phyloP scores from a whole-genome alignment of 92 coral and sea anemone species.

The Epizoanthus ramosus region DNA sequence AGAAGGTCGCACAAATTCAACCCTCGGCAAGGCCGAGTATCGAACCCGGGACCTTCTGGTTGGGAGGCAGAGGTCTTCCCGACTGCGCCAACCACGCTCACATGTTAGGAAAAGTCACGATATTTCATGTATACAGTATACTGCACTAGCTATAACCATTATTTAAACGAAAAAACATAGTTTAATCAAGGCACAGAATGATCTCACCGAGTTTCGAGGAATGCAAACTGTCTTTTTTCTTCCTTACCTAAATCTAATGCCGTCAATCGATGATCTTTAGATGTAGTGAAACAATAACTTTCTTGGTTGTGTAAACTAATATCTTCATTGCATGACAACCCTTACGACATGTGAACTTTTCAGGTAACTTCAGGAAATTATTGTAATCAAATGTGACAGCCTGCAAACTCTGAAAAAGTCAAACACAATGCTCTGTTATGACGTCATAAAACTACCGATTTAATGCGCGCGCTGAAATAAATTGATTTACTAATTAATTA shows the following conservation, averaged over 20 bases:
- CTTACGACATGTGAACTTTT: not conserved
- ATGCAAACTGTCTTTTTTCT: not conserved
- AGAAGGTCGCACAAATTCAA: too few species aligned
- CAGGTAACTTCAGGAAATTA: not conserved
- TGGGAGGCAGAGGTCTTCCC: too few species aligned
- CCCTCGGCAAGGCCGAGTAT: too few species aligned
- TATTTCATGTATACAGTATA: too few species aligned
- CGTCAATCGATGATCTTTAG: slow-evolving; percentile 36
- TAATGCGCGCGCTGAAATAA: not conserved
- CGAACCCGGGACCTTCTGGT: too few species aligned
- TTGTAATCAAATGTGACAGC: not conserved
- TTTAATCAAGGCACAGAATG: too few species aligned
- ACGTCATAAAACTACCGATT: slow-evolving; percentile 4
- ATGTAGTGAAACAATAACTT: slow-evolving; percentile 37
- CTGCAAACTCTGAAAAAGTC: not conserved
- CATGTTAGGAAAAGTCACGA: too few species aligned
- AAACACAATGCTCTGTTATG: not conserved
- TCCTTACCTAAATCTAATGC: not conserved
- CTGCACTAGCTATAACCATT: too few species aligned
- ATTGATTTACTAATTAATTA: too few species aligned
- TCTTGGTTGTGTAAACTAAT: slow-evolving; percentile 30
- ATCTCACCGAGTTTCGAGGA: too few species aligned
- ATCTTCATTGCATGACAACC: slow-evolving; percentile 30
- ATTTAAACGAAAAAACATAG: too few species aligned
- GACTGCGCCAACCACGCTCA: too few species aligned